A percentile compares a stretch with the other conserved stretches of the same genome.
phyloP scores from a whole-genome alignment of 2,888 invertebrate species.

The Thymelicus acteon region DNA sequence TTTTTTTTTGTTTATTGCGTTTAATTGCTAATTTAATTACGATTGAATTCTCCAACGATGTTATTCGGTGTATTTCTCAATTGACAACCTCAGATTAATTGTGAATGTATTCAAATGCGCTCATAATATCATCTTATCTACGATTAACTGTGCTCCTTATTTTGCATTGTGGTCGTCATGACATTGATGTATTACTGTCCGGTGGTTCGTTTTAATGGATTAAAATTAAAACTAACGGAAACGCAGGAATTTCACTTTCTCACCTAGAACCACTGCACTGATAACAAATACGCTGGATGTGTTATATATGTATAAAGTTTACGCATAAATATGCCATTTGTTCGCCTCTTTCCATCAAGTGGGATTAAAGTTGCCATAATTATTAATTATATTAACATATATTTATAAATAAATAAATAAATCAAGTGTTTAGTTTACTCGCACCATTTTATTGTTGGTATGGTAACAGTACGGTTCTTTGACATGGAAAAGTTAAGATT shows the following conservation, averaged over 20 bases:
- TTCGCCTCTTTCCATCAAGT: too few relatives aligned
- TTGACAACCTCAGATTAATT: background rate
- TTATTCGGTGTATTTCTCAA: too few relatives aligned
- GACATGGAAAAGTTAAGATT: too few relatives aligned
- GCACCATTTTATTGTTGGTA: too few relatives aligned
- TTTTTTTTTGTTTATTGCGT: too few relatives aligned
- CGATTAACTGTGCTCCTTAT: background rate
- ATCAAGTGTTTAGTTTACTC: too few relatives aligned
- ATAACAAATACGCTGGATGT: background rate
- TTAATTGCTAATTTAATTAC: too few relatives aligned
- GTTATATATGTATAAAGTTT: background rate
- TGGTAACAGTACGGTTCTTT: too few relatives aligned
- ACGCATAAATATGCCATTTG: background rate
- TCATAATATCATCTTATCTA: background rate
- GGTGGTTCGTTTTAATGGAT: background rate
- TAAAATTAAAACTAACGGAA: slow-evolving; percentile 14
- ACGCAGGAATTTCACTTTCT: slow-evolving; percentile 6
- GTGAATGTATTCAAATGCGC: slow-evolving; percentile 1
- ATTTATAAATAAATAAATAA: too few relatives aligned
- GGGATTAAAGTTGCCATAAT: too few relatives aligned
- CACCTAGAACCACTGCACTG: background rate
- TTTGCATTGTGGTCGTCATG: background rate
- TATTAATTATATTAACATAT: too few relatives aligned
- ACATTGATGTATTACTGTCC: slow-evolving; percentile 9
- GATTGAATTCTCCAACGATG: too few relatives aligned